These are phyloP conservation scores for Melanchra persicariae DNA, from an alignment of 2,888 invertebrate species.

Conservation along the genomic window DNA sequence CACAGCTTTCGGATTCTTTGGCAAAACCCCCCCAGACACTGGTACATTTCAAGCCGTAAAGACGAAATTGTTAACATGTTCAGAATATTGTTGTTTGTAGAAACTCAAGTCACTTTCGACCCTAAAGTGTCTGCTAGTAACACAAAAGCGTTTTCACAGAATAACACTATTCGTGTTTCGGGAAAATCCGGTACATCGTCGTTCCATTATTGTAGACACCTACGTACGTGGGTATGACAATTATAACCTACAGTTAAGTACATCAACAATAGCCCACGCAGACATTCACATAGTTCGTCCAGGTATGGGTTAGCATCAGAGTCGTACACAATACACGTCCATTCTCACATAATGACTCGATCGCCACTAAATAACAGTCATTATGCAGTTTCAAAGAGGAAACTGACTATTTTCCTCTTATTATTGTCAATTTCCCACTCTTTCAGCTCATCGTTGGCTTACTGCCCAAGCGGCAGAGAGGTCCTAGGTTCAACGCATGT, in stretches of 20 bases:
- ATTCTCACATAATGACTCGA: conserved; percentile 26
- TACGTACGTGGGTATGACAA: background rate
- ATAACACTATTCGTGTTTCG: background rate
- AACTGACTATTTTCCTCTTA: conserved; percentile 17
- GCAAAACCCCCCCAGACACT: too few relatives aligned
- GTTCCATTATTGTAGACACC: background rate
- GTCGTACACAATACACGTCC: background rate
- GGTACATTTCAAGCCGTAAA: too few relatives aligned
- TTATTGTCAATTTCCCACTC: conserved; percentile 4
- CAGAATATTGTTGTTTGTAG: too few relatives aligned
- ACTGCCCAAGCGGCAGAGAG: background rate
- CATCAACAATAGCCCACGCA: background rate
- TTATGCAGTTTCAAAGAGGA: conserved; percentile 25
- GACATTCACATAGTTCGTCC: background rate
- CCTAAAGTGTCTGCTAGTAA: background rate
- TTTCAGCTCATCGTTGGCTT: background rate
- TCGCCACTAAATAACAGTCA: conserved; percentile 28
- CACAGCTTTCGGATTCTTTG: too few relatives aligned
- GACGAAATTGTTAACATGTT: too few relatives aligned
- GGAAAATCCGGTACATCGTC: background rate
- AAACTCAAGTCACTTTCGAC: background rate
- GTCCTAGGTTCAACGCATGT: background rate
- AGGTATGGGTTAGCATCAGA: background rate
- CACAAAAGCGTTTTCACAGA: background rate
- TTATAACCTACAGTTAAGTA: background rate